These are phyloP conservation scores for Chrysolina haemoptera DNA, from an alignment of 2,888 invertebrate species.

Conservation along the genomic window DNA sequence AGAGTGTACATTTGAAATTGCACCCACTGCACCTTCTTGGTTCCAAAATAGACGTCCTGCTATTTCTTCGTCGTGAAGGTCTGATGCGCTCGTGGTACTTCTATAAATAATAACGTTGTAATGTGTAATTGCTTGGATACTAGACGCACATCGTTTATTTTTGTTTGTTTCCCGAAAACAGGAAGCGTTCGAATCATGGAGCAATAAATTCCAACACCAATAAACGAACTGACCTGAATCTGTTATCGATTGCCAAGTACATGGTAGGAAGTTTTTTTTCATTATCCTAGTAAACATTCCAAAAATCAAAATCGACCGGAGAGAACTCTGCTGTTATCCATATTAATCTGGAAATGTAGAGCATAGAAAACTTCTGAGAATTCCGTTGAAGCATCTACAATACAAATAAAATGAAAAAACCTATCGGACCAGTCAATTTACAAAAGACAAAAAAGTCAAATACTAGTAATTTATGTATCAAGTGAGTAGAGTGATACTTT, in stretches of 20 bases:
- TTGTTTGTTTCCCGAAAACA: slow-evolving; percentile 24
- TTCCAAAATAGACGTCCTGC: slow-evolving; percentile 9
- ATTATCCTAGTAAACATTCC: not conserved
- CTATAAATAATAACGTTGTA: slow-evolving; percentile 11
- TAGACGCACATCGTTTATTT: slow-evolving; percentile 27
- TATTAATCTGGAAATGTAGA: not conserved
- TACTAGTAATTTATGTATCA: no score
- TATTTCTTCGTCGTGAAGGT: slow-evolving; percentile 2
- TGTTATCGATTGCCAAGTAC: not conserved
- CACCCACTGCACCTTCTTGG: slow-evolving; percentile 2
- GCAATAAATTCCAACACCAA: slow-evolving; percentile 23
- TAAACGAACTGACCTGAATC: slow-evolving; percentile 26
- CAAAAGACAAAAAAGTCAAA: no score
- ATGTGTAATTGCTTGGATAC: slow-evolving; percentile 21
- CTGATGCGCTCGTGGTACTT: slow-evolving; percentile 17
- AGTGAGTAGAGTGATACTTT: no score
- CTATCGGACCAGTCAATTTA: no score
- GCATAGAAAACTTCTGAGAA: no score
- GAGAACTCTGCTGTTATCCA: not conserved
- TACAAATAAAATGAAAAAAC: no score
- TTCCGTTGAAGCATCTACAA: no score
- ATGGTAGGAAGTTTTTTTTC: not conserved
- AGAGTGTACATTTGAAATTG: not conserved
- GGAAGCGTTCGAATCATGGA: slow-evolving; percentile 22
- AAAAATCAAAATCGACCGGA: not conserved